These are phyloP conservation scores for Acrobasis suavella DNA, from an alignment of 2,888 invertebrate genomes.

Conservation along the genomic window DNA sequence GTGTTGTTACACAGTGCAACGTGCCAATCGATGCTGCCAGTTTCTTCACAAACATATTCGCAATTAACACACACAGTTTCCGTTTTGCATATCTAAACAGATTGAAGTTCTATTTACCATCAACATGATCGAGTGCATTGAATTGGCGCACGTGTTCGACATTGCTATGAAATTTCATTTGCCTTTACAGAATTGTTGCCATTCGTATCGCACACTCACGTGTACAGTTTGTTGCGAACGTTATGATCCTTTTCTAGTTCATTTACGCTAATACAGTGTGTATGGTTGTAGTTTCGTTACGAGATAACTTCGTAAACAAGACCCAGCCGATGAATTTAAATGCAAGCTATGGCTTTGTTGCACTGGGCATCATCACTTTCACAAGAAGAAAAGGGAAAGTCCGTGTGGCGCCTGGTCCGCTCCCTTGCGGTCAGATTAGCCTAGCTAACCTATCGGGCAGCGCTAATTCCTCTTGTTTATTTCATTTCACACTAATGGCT, in stretches of 20 bases:
- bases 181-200: constrained; percentile 36
- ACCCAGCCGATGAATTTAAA: constrained; percentile 50
- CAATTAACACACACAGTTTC: constrained; percentile 61
- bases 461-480: constrained; percentile 75
- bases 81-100: constrained; percentile 59
- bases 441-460: constrained; percentile 63
- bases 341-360: constrained; percentile 67
- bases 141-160: constrained; percentile 44
- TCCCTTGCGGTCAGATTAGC: constrained; percentile 80
- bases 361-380: constrained; percentile 78
- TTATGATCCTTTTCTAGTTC: constrained; percentile 1
- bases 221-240: constrained; percentile 33
- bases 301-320: constrained; percentile 3
- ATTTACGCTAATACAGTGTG: not conserved
- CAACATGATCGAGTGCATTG: constrained; percentile 46
- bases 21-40: constrained; percentile 40
- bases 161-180: constrained; percentile 49
- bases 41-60: constrained; percentile 56
- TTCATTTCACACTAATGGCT: constrained; percentile 64
- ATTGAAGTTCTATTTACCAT: constrained; percentile 56
- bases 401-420: constrained; percentile 65
- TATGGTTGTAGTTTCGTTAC: not conserved
- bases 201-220: constrained; percentile 25
- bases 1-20: constrained; percentile 50
- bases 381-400: constrained; percentile 80